A percentile compares a stretch with the other conserved stretches of the same genome.
phyloP scores from a whole-genome alignment of 1,140 invertebrate genomes.

The Medauroidea extradentata region DNA sequence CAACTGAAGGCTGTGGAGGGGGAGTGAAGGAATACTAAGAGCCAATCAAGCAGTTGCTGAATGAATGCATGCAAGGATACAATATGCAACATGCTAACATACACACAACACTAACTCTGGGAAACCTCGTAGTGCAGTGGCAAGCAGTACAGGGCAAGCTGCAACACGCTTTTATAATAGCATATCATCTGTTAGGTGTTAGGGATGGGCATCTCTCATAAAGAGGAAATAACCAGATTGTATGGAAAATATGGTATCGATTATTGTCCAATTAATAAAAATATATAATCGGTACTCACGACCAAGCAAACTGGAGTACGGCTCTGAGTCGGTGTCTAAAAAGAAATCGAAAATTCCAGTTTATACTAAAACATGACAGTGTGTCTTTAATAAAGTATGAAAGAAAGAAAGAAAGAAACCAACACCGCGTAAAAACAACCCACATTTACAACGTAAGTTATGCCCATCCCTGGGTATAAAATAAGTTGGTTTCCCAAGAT shows the following conservation, averaged over 20 bases:
- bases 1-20: no score
- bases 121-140: no score
- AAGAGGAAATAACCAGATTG: constrained; percentile 1
- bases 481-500: not conserved
- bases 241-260: not conserved
- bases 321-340: constrained; percentile 20
- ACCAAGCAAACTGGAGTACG: constrained; percentile 19
- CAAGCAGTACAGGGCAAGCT: no score
- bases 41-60: no score
- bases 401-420: not conserved
- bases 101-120: no score
- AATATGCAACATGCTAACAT: no score
- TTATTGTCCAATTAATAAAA: no score
- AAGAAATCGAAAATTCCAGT: constrained; percentile 20
- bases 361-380: constrained; percentile 11
- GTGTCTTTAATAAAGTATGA: not conserved
- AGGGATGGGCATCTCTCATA: not conserved
- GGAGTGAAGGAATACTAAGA: no score
- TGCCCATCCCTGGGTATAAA: constrained; percentile 16
- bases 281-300: constrained; percentile 17
- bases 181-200: not conserved
- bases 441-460: constrained; percentile 6
- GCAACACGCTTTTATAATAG: no score
- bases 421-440: constrained; percentile 6
- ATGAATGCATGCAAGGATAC: no score